phyloP scores from a whole-genome alignment of 2,113 vertebrate species.

The Pagrus major region DNA sequence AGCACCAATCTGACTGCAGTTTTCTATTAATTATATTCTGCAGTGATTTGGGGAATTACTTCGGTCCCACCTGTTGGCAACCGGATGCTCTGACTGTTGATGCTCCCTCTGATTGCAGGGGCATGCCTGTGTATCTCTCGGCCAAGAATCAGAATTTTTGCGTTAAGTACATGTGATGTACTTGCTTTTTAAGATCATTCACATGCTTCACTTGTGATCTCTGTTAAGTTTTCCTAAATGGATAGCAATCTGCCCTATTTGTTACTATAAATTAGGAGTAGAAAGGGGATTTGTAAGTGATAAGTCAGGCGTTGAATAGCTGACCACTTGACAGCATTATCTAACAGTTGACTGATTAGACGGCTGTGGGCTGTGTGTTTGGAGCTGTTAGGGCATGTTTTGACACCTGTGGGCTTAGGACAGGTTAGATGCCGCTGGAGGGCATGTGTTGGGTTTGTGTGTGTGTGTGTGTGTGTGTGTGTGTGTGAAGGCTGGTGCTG shows the following conservation, averaged over 20 bases:
- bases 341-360: slow-evolving; percentile 63
- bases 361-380: slow-evolving; percentile 29
- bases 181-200: slow-evolving; percentile 12
- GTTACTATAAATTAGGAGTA: slow-evolving; percentile 9
- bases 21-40: slow-evolving; percentile 28
- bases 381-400: slow-evolving; percentile 55
- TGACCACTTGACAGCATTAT: slow-evolving; percentile 62
- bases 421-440: slow-evolving; percentile 37
- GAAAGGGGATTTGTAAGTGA: slow-evolving; percentile 54
- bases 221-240: slow-evolving; percentile 14
- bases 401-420: slow-evolving; percentile 68
- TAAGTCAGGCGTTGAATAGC: slow-evolving; percentile 32
- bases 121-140: neutral
- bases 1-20: neutral
- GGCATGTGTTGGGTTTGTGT: slow-evolving; percentile 16
- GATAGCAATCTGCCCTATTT: neutral
- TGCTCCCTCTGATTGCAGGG: neutral
- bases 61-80: slow-evolving; percentile 13
- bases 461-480: slow-evolving; percentile 18
- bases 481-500: slow-evolving; percentile 11
- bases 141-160: neutral
- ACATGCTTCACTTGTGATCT: slow-evolving; percentile 18
- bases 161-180: neutral
- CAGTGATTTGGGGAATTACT: slow-evolving; percentile 23
- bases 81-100: neutral